Evolutionary conservation across 2,797 vertebrate genomes (phyloP).

Genomic region (Bucorvus abyssinicus): DNA sequence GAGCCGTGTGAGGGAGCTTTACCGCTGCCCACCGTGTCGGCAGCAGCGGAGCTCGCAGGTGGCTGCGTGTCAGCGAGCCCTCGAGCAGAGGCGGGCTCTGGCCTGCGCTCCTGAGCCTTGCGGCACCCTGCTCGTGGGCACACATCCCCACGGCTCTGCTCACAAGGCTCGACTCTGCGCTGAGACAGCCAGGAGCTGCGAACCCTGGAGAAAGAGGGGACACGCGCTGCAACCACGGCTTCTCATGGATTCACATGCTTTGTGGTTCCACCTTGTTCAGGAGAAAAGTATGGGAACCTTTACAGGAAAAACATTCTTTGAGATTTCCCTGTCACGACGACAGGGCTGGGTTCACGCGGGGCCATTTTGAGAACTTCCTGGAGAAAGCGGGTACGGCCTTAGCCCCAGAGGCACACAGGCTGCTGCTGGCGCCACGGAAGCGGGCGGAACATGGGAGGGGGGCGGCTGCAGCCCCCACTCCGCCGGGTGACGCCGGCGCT

Average conservation of each 20-base stretch:
- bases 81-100: neutral
- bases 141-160: accelerated
- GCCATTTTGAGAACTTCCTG: neutral
- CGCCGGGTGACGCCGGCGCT: neutral
- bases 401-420: neutral
- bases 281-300: neutral
- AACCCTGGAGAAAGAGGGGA: neutral
- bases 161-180: accelerated
- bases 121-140: neutral
- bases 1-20: accelerated
- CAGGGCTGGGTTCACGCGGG: neutral
- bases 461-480: neutral
- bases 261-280: neutral
- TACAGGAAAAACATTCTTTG: neutral
- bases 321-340: neutral
- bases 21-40: neutral
- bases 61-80: neutral
- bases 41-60: neutral
- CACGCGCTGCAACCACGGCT: accelerated
- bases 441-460: neutral
- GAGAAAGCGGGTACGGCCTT: neutral
- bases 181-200: neutral
- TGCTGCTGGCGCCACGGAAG: accelerated
- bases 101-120: neutral
- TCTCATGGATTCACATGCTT: accelerated